phyloP scores from a whole-genome alignment of 2,888 invertebrate genomes.

The Cryptops parisi region DNA sequence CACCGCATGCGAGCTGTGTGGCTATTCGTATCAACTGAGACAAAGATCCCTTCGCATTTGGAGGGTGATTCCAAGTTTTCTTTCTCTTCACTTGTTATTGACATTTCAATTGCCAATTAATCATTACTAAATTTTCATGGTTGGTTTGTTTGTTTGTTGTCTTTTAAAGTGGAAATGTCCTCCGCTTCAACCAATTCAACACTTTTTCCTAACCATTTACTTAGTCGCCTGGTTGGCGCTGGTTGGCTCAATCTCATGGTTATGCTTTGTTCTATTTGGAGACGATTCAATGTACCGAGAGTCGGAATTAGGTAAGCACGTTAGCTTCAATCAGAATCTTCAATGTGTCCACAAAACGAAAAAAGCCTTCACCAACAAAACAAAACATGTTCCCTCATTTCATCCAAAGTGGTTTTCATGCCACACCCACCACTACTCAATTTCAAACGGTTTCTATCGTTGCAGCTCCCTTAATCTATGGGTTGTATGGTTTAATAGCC shows the following conservation, averaged over 20 bases:
- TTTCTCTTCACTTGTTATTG: neutral
- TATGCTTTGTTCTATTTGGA: neutral
- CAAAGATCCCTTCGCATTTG: neutral
- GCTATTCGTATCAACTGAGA: neutral
- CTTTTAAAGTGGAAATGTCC: constrained; percentile 7
- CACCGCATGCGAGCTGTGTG: constrained; percentile 11
- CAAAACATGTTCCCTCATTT: neutral
- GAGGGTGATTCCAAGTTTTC: too few relatives aligned
- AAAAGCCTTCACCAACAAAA: too few relatives aligned
- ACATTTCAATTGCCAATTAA: neutral
- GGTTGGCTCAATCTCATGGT: constrained; percentile 2
- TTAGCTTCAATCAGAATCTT: neutral
- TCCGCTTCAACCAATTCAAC: constrained; percentile 3
- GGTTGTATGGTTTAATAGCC: constrained; percentile 7
- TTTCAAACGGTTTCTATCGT: neutral
- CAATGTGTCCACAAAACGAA: neutral
- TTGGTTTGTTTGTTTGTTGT: neutral
- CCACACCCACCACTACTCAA: neutral
- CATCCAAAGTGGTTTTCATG: neutral
- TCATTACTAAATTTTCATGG: neutral
- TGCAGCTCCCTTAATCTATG: constrained; percentile 2
- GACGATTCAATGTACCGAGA: constrained; percentile 6
- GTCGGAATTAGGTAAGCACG: constrained; percentile 7
- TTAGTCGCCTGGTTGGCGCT: constrained; percentile 1
- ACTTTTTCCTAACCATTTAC: constrained; percentile 7